Base-by-base conservation (phyloP, 2,888 invertebrate genomes). In the Enchytraeus crypticus region DNA sequence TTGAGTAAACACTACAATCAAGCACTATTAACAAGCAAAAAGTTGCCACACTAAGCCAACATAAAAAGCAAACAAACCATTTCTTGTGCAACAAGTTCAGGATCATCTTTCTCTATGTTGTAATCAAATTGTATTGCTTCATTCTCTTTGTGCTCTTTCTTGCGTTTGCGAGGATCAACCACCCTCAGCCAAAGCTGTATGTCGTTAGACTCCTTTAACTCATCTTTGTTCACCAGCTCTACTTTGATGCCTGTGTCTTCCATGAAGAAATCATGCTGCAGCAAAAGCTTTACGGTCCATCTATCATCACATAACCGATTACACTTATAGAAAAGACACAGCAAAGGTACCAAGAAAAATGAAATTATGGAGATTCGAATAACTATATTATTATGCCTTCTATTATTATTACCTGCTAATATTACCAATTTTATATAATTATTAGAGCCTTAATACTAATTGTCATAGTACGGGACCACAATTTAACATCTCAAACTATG, bases 111-210 rank as follows among this genome's bases (percentile, higher is more conserved):
- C 69, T 86, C 86, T 72, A 93, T 86, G 80, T 96, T 92, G 81
- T 93, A 97, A 72, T 95, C 93, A 82, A 98, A 98, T 81, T 97
- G 96, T 70, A 98, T 95, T 14, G 97, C 97, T 80, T 98, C 97
- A 81, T 98, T 97, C 80, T 97, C 96, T 76, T 96, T 93, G 81
- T 97, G 95, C 69, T 95, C 92, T 77, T 92, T 92, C 47, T 91
- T 92, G 66, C 96, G 84, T 79, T 97, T 97, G 81, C 96, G 96
- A 30, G 95, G 92, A 81, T 98, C 97, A 63, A 98, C 90, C 65
- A 98, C 90, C 66, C 96, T 86, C 53, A 98, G 83, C 45, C 93
- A 85, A 79, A 97, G 90, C 80, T 92, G 89, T 32, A 69, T 69
- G 51, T 62, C 30, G 46, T 53, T 54, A 38, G 63, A 56, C 27